Base-by-base conservation (phyloP, 1,140 invertebrate genomes). In the Bombyx mori region DNA sequence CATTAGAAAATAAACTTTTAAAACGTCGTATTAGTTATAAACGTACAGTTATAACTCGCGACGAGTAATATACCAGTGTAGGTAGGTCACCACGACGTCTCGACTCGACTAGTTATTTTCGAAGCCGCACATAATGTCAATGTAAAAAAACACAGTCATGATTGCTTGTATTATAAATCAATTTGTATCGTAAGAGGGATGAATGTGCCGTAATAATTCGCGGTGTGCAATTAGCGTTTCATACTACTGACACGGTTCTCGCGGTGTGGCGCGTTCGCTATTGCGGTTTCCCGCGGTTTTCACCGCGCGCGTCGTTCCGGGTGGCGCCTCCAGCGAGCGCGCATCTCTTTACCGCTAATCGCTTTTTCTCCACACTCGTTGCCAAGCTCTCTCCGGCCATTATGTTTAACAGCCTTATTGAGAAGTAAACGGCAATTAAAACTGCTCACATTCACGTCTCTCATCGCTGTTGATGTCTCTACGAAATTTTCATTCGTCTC, bases 191-290 rank as follows among this genome's bases (percentile, higher is more conserved):
- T 47, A 54, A 59, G 58, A 56, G 54, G 54, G 56, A 54, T 54
- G 44, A 35, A 52, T 66, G 53, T 56, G 62, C 68, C 61, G 65
- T 58, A 66, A 69, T 67, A 67, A 75, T 68, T 73, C 60, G 67
- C 60, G 22, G 60, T 70, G 68, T 63, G 75, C 73, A 86, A 86
- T 84, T 86, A 86, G 73, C 72, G 78, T 82, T 79, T 85, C 78
- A 82, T 80, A 82, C 83, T 84, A 85, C 76, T 87, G 82, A 87
- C 84, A 87, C 82, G 82, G 77, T 87, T 85, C 77, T 73, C 73
- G 69, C 67, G 69, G 7, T 45, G 61, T 57, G 59, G 70, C 65
- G 70, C 65, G 61, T 62, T 69, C 69, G 58, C 68, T 73, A 71
- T 82, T 85, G 83, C 82, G 82, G 82, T 85, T 84, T 83, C 76